Evolutionary conservation across 2,888 invertebrate species (phyloP), one percentile per base, ranked within the genome.

Genomic region (Acronicta leporina): DNA sequence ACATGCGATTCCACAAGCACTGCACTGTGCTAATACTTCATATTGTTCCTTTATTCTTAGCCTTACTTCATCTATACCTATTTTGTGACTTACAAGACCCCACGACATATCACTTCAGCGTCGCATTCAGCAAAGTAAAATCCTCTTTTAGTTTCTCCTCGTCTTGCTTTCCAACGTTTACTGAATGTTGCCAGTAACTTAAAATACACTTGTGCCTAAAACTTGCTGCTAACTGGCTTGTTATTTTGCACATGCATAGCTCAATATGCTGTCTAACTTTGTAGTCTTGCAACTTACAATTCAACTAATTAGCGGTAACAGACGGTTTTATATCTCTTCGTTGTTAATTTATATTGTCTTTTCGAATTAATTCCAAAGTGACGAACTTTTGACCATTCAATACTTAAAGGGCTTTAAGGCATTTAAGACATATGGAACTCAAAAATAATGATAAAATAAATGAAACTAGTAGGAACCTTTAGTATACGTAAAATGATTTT

Each of bases 261-360:
- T 68, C 69, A 67, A 57, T 61, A 57, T 64, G 52, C 62, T 64
- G 54, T 66, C 66, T 57, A 52, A 73, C 68, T 71, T 75, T 54
- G 61, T 41, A 43, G 72, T 44, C 38, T 46, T 5, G 27, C 42
- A 61, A 58, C 62, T 70, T 2, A 45, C 57, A 59, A 62, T 62
- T 63, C 11, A 62, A 50, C 55, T 54, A 63, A 70, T 53, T 51
- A 38, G 38, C 40, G 52, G 75, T 68, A 57, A 55, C 58, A 62
- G 68, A 56, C 54, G 48, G 50, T 43, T 70, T 69, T 58, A 69
- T 65, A 70, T 14, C 64, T 33, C 70, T 61, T 64, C 61, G 51
- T 44, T 15, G 20, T 54, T 61, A 35, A 53, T 43, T 50, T 47
- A 43, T 57, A 58, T 57, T 71, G 35, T 30, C 30, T 57, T 53